Evolutionary conservation across 2,113 vertebrate genomes (phyloP), one percentile per base, ranked within the genome.

Genomic region (Genyomyrus donnyi): DNA sequence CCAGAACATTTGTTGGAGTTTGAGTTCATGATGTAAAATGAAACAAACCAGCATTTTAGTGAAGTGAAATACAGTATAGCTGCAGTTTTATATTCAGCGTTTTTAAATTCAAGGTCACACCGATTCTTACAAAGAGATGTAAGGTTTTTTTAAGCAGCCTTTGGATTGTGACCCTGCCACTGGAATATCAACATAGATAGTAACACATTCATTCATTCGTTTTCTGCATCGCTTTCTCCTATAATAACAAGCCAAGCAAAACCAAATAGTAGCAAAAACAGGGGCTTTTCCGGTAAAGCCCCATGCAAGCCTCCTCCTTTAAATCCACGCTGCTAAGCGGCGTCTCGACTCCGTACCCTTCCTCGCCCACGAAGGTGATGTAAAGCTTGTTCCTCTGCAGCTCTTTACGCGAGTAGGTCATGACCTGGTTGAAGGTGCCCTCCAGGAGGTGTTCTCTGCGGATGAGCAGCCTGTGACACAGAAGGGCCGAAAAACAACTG

Each of bases 331-430:
- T 48, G 19, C 35, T 5, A 84, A 42, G 5, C 17, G 1, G 35
- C 2, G 3, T 2, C 42, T 80, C 6, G 31, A 52, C 45, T 45
- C 92, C 96, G 92, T 94, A 99, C 98, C 98, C 98, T 93, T 99
- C 98, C 91, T 99, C 98, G 92, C 98, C 98, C 53, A 98, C 96
- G 90, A 99, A 99, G 0, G 97, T 97, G 94, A 99, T 95, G 50
- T 99, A 99, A 90, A 99, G 97, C 91, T 99, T 99, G 96, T 98
- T 99, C 91, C 97, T 95, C 95, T 99, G 98, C 91, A 99, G 97
- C 93, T 99, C 98, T 93, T 99, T 99, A 93, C 98, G 97, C 35
- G 98, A 99, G 92, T 98, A 99, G 0, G 97, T 97, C 98, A 99
- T 99, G 89, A 99, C 97, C 94, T 99, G 98, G 94, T 99, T 99